Evolutionary conservation across 1,140 invertebrate species (phyloP).

Genomic region (Lepeophtheirus salmonis): DNA sequence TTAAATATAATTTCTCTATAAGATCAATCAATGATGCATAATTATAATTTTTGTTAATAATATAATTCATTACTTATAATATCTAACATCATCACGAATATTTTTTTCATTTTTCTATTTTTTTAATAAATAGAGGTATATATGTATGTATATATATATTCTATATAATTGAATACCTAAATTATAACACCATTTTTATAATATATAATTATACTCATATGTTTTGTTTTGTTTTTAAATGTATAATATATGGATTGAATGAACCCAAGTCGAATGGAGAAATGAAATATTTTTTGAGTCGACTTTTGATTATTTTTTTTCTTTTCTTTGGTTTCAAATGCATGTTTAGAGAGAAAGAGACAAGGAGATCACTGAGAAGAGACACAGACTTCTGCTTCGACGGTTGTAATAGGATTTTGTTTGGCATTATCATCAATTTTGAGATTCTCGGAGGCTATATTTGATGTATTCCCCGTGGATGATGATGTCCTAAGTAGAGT

Average conservation of each 20-base stretch:
- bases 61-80: no score
- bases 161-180: not conserved
- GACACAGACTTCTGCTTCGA: not conserved
- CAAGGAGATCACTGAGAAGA: not conserved
- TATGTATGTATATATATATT: no score
- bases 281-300: not conserved
- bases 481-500: not conserved
- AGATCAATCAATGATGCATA: no score
- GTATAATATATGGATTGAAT: not conserved
- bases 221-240: not conserved
- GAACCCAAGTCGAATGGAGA: not conserved
- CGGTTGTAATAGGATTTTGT: not conserved
- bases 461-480: not conserved
- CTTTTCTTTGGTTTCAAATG: not conserved
- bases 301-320: not conserved
- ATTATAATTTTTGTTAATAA: no score
- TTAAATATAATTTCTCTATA: no score
- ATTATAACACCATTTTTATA: not conserved
- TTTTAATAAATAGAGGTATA: no score
- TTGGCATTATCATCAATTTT: no score
- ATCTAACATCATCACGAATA: no score
- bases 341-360: not conserved
- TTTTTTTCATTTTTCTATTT: no score
- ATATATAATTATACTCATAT: not conserved
- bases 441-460: no score